phyloP scores from a whole-genome alignment of 2,888 invertebrate species.

The Stramonita haemastoma region DNA sequence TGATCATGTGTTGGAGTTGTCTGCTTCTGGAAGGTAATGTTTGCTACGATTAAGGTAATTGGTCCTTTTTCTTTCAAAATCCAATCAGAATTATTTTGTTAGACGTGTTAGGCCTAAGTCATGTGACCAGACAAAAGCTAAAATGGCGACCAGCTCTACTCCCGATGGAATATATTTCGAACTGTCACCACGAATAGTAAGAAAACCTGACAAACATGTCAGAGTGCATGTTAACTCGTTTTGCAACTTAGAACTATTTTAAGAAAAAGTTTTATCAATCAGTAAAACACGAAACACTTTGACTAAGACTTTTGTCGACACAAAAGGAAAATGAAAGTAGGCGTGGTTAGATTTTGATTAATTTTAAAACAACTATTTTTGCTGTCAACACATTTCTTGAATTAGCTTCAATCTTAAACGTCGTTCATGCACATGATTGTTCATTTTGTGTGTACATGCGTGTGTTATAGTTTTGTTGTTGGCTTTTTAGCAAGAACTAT shows the following conservation, averaged over 20 bases:
- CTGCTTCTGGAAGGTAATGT: background rate
- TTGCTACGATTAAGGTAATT: background rate
- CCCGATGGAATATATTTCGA: constrained; percentile 39
- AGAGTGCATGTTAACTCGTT: background rate
- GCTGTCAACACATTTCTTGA: no score
- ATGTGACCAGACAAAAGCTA: background rate
- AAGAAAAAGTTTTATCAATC: background rate
- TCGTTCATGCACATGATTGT: no score
- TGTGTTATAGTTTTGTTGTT: no score
- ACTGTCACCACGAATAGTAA: constrained; percentile 35
- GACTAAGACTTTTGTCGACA: background rate
- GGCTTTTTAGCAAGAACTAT: no score
- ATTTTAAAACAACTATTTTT: no score
- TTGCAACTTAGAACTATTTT: background rate
- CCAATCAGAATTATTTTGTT: constrained; percentile 5
- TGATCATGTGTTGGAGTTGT: constrained; percentile 29
- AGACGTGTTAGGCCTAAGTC: constrained; percentile 1
- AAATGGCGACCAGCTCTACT: constrained; percentile 21
- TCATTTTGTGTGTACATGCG: no score
- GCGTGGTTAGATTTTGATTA: background rate
- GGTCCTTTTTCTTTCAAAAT: background rate
- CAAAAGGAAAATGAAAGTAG: background rate
- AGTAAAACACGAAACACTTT: no score
- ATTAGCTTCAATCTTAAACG: no score
- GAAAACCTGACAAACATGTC: background rate